Percentiles rank a stretch among this genome's conserved stretches.
Evolutionary conservation across 2,113 vertebrate genomes (phyloP).

Genomic region (Muntiacus muntjak): DNA sequence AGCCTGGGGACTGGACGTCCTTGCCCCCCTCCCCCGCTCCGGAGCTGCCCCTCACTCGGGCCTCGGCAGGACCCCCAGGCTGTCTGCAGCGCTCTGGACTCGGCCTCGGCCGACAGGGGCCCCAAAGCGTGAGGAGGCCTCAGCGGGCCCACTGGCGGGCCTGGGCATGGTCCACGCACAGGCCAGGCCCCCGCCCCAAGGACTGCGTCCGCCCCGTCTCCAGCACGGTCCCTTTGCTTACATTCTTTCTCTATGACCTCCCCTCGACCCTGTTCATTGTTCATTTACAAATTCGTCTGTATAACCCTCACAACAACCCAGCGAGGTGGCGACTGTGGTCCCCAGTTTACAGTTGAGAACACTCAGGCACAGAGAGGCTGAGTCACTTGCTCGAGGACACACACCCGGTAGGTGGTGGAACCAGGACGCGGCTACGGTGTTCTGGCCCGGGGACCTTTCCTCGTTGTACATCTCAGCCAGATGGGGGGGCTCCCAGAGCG

Average conservation of each 20-base stretch:
- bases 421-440: accelerated
- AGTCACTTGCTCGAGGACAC: not conserved
- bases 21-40: too few species aligned
- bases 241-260: not conserved
- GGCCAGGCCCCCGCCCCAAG: not conserved
- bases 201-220: accelerated
- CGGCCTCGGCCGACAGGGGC: accelerated
- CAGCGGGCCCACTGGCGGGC: accelerated
- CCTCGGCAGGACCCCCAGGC: accelerated
- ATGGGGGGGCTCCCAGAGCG: accelerated
- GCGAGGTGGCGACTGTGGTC: not conserved
- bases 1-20: too few species aligned
- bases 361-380: not conserved
- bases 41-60: too few species aligned
- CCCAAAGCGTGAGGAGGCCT: accelerated
- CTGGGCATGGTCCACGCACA: accelerated
- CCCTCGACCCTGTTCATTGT: not conserved
- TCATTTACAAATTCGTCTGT: not conserved
- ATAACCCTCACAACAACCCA: not conserved
- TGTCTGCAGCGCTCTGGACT: not conserved
- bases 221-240: not conserved
- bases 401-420: not conserved
- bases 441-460: not conserved
- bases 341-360: not conserved
- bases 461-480: accelerated